Base-by-base conservation (phyloP, 1,140 invertebrate genomes). In the Drosophila rufa region DNA sequence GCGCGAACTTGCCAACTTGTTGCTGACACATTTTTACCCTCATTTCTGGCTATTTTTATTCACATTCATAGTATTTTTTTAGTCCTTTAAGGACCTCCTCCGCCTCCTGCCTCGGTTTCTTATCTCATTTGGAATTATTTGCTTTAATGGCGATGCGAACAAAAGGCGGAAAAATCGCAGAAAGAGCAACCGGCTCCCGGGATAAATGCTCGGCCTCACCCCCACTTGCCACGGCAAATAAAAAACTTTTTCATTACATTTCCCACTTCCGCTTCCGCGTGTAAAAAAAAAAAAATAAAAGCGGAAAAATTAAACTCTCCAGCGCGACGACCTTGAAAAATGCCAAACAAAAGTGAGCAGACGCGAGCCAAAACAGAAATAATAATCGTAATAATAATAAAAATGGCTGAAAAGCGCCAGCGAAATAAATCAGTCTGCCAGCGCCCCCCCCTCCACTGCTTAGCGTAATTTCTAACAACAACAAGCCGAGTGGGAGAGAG, bases 241-340 rank as follows among this genome's bases (percentile, higher is more conserved):
- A 82, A 89, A 74, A 89, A 90, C 59, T 89, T 90, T 89, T 89
- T 90, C 84, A 89, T 89, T 90, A 89, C 84, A 89, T 84, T 89
- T 90, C 64, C 76, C 76, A 86, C 81, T 87, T 86, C 84, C 84
- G 84, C 81, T 87, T 86, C 85, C 84, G 84, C 46, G 36, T n/a
- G 51, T 55, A 38, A 22, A 17, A 11, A 56, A 40, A n/a, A n/a
- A 22, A 7, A 46, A 62, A 51, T 40, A 36, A 56, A 56, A 56
- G 19, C 53, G 53, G 53, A 67, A 50, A 67, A 69, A 69, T 69
- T 69, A 77, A 83, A 78, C 58, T 68, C 70, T 57, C 46, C 59
- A 75, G 66, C 66, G 83, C 83, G 67, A 74, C 84, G 84, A 90
- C 84, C 84, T 89, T 89, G 84, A 83, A 71, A 84, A 76, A 68